A percentile compares a stretch with the other conserved stretches of the same genome.
These are phyloP conservation scores for Chaetodon trifascialis DNA, from an alignment of 2,113 vertebrate species.

Conservation along the genomic window DNA sequence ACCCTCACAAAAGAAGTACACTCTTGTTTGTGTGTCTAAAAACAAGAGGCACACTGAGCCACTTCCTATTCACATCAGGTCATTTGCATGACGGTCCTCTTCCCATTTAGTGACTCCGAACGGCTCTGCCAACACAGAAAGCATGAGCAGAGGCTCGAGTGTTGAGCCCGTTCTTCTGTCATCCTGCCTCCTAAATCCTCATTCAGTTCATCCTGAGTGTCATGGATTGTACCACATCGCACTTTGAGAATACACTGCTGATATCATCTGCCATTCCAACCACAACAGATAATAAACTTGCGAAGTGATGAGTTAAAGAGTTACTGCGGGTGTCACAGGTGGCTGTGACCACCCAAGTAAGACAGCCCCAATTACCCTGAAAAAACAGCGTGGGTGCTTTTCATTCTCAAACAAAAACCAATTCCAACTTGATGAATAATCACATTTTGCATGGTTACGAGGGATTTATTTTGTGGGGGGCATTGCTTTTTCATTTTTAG, in stretches of 20 bases:
- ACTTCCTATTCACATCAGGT: conserved; percentile 74
- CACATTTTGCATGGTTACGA: conserved; percentile 9
- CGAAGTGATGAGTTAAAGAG: conserved; percentile 28
- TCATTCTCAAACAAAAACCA: conserved; percentile 13
- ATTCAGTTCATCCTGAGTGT: background rate
- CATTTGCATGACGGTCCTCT: conserved; percentile 79
- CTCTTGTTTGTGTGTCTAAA: conserved; percentile 74
- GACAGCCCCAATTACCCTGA: conserved; percentile 24
- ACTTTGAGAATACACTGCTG: background rate
- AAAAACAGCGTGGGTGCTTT: conserved; percentile 23
- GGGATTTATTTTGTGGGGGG: conserved; percentile 24
- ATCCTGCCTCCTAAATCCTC: conserved; percentile 19
- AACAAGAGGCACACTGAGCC: conserved; percentile 77
- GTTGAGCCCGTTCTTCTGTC: conserved; percentile 32
- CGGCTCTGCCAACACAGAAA: conserved; percentile 46
- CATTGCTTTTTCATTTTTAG: conserved; percentile 19
- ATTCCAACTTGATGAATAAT: conserved; percentile 53
- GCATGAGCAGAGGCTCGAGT: conserved; percentile 26
- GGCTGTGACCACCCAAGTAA: conserved; percentile 41
- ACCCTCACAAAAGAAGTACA: conserved; percentile 72
- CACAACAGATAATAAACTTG: conserved; percentile 18
- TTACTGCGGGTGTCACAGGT: conserved; percentile 28
- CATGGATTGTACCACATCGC: background rate
- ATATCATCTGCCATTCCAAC: conserved; percentile 21
- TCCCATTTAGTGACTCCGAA: conserved; percentile 55